Percentiles rank a stretch among this genome's conserved stretches.
Conservation (phyloP, 2,113 vertebrate species). For the Ailurus styani region DNA sequence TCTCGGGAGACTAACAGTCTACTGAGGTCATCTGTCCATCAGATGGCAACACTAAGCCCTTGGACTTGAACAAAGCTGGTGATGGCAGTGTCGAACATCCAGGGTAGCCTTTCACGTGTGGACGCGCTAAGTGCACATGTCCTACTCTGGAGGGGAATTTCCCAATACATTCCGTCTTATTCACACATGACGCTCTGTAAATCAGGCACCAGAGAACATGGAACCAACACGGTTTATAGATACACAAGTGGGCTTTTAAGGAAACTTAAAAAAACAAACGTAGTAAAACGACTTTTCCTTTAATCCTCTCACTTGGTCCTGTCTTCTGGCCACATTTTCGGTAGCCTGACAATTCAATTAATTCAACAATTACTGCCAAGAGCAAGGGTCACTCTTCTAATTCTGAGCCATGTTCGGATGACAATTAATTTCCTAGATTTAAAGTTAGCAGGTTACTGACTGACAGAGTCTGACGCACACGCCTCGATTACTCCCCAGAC, state of each 20-base stretch:
- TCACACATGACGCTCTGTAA: neutral
- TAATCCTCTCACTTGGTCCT: neutral
- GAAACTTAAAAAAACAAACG: neutral
- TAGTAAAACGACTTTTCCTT: neutral
- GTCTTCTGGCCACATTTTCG: neutral
- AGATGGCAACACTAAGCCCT: neutral
- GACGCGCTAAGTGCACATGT: neutral
- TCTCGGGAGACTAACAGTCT: neutral
- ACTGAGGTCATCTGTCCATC: neutral
- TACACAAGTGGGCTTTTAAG: neutral
- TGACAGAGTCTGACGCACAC: neutral
- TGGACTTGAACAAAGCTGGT: neutral
- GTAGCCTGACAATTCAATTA: neutral
- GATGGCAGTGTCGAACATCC: neutral
- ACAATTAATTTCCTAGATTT: constrained; percentile 61
- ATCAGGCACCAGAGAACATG: neutral
- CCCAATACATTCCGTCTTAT: neutral
- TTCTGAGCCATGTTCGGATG: neutral
- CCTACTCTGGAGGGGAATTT: neutral
- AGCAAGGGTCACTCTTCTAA: constrained; percentile 23
- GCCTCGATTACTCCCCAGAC: neutral
- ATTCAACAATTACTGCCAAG: constrained; percentile 22
- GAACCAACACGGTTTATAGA: neutral
- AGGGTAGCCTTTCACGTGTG: neutral
- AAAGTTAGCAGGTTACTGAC: constrained; percentile 43